A percentile compares a stretch with the other conserved stretches of the same genome.
These are phyloP conservation scores for Taxidea taxus DNA, from an alignment of 2,113 vertebrate genomes.

Conservation along the genomic window DNA sequence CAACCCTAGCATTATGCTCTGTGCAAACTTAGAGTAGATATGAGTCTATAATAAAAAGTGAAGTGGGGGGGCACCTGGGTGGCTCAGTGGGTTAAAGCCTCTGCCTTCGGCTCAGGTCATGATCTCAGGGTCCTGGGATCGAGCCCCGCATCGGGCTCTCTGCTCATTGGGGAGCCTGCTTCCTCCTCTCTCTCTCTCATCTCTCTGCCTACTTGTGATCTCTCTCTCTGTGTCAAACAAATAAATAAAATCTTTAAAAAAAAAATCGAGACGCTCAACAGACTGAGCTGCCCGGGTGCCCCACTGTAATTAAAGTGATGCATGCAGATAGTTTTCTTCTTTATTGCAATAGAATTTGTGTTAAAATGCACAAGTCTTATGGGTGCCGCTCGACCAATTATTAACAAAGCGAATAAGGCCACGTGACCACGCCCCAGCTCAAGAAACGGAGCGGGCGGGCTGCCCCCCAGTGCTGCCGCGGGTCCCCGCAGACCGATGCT, in stretches of 20 bases:
- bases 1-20: neutral
- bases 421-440: neutral
- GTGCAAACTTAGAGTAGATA: neutral
- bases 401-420: neutral
- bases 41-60: neutral
- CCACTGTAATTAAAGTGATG: neutral
- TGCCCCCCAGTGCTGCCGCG: neutral
- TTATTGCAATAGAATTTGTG: neutral
- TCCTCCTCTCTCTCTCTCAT: too few relatives aligned
- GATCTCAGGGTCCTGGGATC: neutral
- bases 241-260: neutral
- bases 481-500: neutral
- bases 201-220: too few relatives aligned
- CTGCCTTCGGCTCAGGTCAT: too few relatives aligned
- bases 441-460: neutral
- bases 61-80: neutral
- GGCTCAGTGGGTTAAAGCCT: neutral
- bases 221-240: too few relatives aligned
- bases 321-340: too few relatives aligned
- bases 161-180: too few relatives aligned
- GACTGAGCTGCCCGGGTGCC: neutral
- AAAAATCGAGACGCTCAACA: neutral
- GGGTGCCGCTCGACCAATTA: neutral
- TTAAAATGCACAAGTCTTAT: neutral
- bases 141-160: neutral